These are phyloP conservation scores for Pseudorhiza aurosa DNA, from an alignment of 30 jellyfish, hydroid and myxozoan genomes.

Conservation along the genomic window DNA sequence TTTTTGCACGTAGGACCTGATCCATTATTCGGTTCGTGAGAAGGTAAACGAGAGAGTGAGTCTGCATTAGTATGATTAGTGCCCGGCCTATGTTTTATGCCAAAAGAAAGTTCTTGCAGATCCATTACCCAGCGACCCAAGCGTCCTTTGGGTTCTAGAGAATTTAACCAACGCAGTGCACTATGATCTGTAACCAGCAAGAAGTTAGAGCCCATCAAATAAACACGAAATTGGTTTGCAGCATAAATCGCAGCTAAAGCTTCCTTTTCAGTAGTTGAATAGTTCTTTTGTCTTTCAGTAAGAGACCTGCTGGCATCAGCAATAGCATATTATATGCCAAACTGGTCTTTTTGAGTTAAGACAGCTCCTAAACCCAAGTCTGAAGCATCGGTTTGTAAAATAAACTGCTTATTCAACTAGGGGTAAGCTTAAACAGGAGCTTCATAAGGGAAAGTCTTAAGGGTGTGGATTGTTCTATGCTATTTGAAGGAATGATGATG, in stretches of 20 bases:
- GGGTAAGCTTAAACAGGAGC: constrained; percentile 61
- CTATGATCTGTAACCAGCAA: constrained; percentile 43
- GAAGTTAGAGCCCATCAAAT: constrained; percentile 20
- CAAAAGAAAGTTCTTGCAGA: background rate
- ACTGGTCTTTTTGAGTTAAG: constrained; percentile 2
- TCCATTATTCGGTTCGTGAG: background rate
- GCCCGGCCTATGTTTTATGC: constrained; percentile 61
- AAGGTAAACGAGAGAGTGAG: constrained; percentile 24
- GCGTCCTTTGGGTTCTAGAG: constrained; percentile 50
- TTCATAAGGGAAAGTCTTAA: constrained; percentile 16
- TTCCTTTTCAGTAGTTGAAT: constrained; percentile 52
- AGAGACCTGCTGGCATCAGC: constrained; percentile 51
- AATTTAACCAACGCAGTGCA: constrained; percentile 53
- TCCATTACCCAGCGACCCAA: constrained; percentile 46
- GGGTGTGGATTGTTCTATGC: constrained; percentile 15
- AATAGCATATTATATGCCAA: constrained; percentile 27
- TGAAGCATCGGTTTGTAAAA: constrained; percentile 48
- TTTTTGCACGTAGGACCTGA: background rate
- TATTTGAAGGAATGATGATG: constrained; percentile 19
- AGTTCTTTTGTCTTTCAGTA: constrained; percentile 13
- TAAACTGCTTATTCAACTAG: constrained; percentile 21
- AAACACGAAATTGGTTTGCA: constrained; percentile 20
- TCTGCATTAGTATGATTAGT: constrained; percentile 22
- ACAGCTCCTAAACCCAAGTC: constrained; percentile 39
- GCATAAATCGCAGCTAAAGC: constrained; percentile 47